These are phyloP conservation scores for Clinocottus analis DNA, from an alignment of 2,113 vertebrate species.

Conservation along the genomic window DNA sequence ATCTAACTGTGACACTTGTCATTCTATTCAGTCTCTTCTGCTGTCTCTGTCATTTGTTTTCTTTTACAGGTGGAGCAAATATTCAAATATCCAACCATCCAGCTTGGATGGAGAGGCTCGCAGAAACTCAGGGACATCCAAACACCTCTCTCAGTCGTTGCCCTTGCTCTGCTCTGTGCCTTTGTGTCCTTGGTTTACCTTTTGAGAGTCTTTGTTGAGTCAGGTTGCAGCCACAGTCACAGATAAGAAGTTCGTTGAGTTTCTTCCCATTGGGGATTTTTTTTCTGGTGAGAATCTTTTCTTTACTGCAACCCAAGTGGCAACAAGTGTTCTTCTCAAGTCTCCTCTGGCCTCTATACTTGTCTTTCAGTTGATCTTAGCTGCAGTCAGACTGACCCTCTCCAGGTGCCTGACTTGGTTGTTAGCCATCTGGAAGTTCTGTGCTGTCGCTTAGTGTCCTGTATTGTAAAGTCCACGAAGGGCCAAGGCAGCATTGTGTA, in stretches of 20 bases:
- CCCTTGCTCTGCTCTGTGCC: slow-evolving; percentile 66
- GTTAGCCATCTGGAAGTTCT: slow-evolving; percentile 34
- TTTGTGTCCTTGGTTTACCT: slow-evolving; percentile 54
- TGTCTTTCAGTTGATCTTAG: slow-evolving; percentile 31
- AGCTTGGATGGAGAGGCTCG: slow-evolving; percentile 12
- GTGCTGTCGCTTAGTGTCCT: slow-evolving; percentile 23
- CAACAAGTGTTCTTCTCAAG: slow-evolving; percentile 37
- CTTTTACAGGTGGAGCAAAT: slow-evolving; percentile 64
- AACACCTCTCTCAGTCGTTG: slow-evolving; percentile 44
- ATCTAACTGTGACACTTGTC: slow-evolving; percentile 44
- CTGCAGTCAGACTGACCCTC: slow-evolving; percentile 27
- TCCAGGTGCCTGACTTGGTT: slow-evolving; percentile 21
- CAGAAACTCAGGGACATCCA: slow-evolving; percentile 47
- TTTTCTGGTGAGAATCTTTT: slow-evolving; percentile 45
- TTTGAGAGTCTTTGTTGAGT: slow-evolving; percentile 46
- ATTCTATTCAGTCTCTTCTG: slow-evolving; percentile 47
- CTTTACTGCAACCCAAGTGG: slow-evolving; percentile 46
- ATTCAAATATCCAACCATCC: slow-evolving; percentile 32
- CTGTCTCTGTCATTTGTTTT: slow-evolving; percentile 63
- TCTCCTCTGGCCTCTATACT: slow-evolving; percentile 36
- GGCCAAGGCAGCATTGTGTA: slow-evolving; percentile 31
- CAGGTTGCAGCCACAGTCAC: slow-evolving; percentile 41
- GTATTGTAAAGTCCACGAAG: slow-evolving; percentile 22
- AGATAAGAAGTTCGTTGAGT: slow-evolving; percentile 52
- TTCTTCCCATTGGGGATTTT: slow-evolving; percentile 42